Evolutionary conservation across 2,888 invertebrate genomes (phyloP).

Genomic region (Autographa gamma): DNA sequence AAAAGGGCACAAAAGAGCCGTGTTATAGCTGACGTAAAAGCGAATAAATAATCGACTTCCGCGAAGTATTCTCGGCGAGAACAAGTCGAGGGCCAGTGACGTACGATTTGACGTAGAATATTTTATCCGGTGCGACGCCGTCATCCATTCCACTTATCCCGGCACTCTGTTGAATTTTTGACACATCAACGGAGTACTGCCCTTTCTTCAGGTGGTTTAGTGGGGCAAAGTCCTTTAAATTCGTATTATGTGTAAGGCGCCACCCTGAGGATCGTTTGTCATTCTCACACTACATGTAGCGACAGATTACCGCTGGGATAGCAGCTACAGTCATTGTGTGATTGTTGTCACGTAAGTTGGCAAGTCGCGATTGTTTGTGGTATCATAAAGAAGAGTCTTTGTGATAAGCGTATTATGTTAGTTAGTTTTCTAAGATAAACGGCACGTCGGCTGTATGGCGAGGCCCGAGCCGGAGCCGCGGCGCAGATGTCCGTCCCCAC

Average conservation of each 20-base stretch:
- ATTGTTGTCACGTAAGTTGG: slow-evolving; percentile 51
- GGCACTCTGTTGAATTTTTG: slow-evolving; percentile 87
- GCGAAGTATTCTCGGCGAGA: slow-evolving; percentile 84
- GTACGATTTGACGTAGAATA: slow-evolving; percentile 88
- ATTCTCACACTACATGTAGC: slow-evolving; percentile 61
- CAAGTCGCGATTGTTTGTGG: slow-evolving; percentile 43
- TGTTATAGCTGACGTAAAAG: slow-evolving; percentile 81
- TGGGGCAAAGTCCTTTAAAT: slow-evolving; percentile 82
- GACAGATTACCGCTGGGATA: slow-evolving; percentile 59
- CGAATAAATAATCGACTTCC: slow-evolving; percentile 87
- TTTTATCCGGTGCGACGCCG: slow-evolving; percentile 83
- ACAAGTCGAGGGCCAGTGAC: slow-evolving; percentile 86
- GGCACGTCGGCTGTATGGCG: slow-evolving; percentile 43
- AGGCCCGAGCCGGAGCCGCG: slow-evolving; percentile 32
- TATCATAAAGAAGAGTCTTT: slow-evolving; percentile 35
- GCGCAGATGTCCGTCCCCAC: slow-evolving; percentile 72
- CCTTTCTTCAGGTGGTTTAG: slow-evolving; percentile 84
- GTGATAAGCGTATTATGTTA: slow-evolving; percentile 27
- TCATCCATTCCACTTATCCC: slow-evolving; percentile 88
- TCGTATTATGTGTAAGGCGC: slow-evolving; percentile 72
- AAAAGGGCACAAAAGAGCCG: slow-evolving; percentile 79
- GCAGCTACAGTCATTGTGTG: slow-evolving; percentile 37
- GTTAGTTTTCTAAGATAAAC: slow-evolving; percentile 37
- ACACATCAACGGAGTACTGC: slow-evolving; percentile 81
- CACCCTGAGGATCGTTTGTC: slow-evolving; percentile 65